Base-by-base conservation (phyloP, 1,140 invertebrate genomes). In the Acromyrmex heyeri region DNA sequence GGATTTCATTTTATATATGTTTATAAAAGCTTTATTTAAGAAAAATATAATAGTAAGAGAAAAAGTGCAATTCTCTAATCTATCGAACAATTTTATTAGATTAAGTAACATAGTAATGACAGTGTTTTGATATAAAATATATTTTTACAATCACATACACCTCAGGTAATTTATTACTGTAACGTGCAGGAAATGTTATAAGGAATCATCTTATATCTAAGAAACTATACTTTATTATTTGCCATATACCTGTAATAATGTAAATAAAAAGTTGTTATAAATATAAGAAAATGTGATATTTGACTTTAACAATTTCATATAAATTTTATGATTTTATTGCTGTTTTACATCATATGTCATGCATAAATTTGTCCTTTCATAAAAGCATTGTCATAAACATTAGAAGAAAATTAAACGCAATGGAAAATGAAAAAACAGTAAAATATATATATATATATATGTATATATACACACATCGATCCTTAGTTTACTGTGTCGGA, bases 261-360 rank as follows among this genome's bases (percentile, higher is more conserved):
- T 87, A 89, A 85, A 90, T 90, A 90, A 90, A 89, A 61, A 44
- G n/a, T 67, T 67, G 44, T 85, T 75, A 62, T 38, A 50, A 77
- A 77, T 77, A 77, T 38, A 77, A 27, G 7, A 81, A 21, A 34
- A 12, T 44, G 18, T 18, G 10, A 18, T 55, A 48, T 48, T 16
- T 77, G 21, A 24, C 38, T 38, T 77, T 34, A 44, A 85, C 48
- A 77, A 64, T 76, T 10, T 59, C 18, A 1, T 44, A 70, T 62
- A 57, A 70, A 83, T 82, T 30, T 67, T 64, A 8, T 12, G 27
- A 86, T 16, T 77, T 83, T 48, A 62, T 38, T 64, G 27, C 48
- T 59, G 21, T 76, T 88, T 78, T 89, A 50, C 59, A 79, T 30
- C 34, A 21, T 88, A 75, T 72, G 79, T 79, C 87, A 81, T 81